A percentile compares a stretch with the other conserved stretches of the same genome.
Conservation (phyloP, 2,888 invertebrate species). For the Meganola albula region DNA sequence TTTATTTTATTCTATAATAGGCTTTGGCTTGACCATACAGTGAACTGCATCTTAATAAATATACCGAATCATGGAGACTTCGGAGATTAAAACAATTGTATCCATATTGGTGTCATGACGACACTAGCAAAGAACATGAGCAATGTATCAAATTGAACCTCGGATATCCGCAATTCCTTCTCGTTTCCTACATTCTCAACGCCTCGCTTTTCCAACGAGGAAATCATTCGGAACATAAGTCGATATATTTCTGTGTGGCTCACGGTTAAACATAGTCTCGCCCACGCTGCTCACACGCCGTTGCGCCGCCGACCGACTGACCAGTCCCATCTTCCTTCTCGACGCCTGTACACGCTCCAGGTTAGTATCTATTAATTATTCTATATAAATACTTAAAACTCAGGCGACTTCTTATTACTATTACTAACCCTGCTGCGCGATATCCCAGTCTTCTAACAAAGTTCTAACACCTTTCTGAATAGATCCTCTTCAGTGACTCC, state of each 20-base stretch:
- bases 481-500: slow-evolving; percentile 5
- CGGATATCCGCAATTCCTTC: slow-evolving; percentile 30
- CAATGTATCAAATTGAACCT: slow-evolving; percentile 17
- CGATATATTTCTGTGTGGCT: slow-evolving; percentile 73
- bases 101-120: slow-evolving; percentile 10
- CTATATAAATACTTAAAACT: slow-evolving; percentile 26
- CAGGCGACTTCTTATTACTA: slow-evolving; percentile 42
- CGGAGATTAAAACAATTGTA: too few species aligned
- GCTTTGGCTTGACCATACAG: too few species aligned
- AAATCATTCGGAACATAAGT: slow-evolving; percentile 70
- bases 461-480: slow-evolving; percentile 10
- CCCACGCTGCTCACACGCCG: slow-evolving; percentile 57
- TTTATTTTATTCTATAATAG: too few species aligned
- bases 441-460: slow-evolving; percentile 17
- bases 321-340: slow-evolving; percentile 67
- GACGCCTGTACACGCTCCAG: slow-evolving; percentile 65
- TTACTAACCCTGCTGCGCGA: slow-evolving; percentile 45
- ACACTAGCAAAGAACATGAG: slow-evolving; percentile 13
- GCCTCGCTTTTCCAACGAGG: slow-evolving; percentile 50
- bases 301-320: slow-evolving; percentile 37
- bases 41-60: too few species aligned
- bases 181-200: slow-evolving; percentile 27
- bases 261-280: slow-evolving; percentile 73
- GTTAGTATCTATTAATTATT: slow-evolving; percentile 56
- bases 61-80: too few species aligned